These are phyloP conservation scores for Ictalurus furcatus DNA, from an alignment of 2,113 vertebrate species.

Conservation along the genomic window DNA sequence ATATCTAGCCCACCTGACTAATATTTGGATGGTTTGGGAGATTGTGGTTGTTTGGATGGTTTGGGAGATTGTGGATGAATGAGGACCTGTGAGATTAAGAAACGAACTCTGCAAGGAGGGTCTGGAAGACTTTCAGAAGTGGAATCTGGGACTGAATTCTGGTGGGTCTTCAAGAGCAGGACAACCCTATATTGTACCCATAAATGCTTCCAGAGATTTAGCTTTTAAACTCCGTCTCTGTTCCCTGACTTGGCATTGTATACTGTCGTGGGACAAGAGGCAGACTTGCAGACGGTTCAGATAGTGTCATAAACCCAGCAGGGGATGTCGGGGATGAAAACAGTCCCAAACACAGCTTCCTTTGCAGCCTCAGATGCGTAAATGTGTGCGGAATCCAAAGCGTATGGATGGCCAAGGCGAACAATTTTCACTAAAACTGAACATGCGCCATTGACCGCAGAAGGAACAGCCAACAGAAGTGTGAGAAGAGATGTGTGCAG, in stretches of 20 bases:
- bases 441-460: constrained; percentile 42
- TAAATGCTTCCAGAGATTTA: constrained; percentile 24
- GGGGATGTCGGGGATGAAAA: constrained; percentile 43
- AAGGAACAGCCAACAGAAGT: constrained; percentile 53
- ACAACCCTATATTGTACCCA: not conserved
- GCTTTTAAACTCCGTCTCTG: constrained; percentile 43
- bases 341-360: constrained; percentile 54
- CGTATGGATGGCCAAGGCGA: constrained; percentile 22
- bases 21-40: not conserved
- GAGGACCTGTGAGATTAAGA: not conserved
- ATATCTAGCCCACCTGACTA: constrained; percentile 13
- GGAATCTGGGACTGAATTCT: not conserved
- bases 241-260: constrained; percentile 55
- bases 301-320: constrained; percentile 63
- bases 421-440: constrained; percentile 41
- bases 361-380: constrained; percentile 8
- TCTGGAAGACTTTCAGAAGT: not conserved
- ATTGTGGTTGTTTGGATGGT: not conserved
- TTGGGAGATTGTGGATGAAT: no score
- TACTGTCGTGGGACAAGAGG: constrained; percentile 49
- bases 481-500: constrained; percentile 46
- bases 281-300: constrained; percentile 44
- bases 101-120: not conserved
- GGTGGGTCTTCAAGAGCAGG: not conserved
- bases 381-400: constrained; percentile 11